Base-by-base conservation (phyloP, 2,888 invertebrate species). In the Phragmatobia fuliginosa region DNA sequence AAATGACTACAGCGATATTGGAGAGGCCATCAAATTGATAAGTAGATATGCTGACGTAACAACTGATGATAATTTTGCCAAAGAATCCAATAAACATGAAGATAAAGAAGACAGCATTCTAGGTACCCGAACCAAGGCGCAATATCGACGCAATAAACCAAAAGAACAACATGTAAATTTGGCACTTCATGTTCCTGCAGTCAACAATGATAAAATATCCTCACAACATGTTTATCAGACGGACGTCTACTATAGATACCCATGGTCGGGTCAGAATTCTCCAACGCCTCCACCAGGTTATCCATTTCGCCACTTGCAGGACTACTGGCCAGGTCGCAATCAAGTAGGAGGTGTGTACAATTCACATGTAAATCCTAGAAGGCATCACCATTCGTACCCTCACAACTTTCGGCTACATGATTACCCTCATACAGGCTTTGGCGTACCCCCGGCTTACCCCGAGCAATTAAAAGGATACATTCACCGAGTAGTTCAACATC, bases 31-130 rank as follows among this genome's bases (percentile, higher is more conserved):
- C 67, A 95, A 94, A 86, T 82, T 95, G 64, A 95, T 95, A 78
- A 95, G 95, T 80, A 89, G 95, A 75, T 95, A 93, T 82, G 95
- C 95, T 52, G 95, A 94, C 86, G 95, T 95, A 56, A 94, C 94
- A 38, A 95, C 95, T 49, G 95, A 95, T 78, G 95, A 95, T 78
- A 94, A 91, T 81, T 95, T 91, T 85, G 80, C 90, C 77, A 94
- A 93, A 89, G 91, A 92, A 78, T 87, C 90, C 79, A 92, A 90
- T 77, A 91, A 90, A 78, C 76, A 83, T 73, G 83, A 83, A 49
- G 82, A 83, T n/a, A 86, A 86, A 74, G 94, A 94, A 61, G 94
- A 94, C 62, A 87, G 88, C 73, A 82, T 94, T 80, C 83, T 95
- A 68, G 95, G 95, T 38, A 95, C 95, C 32, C 91, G 95, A 58